phyloP scores from a whole-genome alignment of 1,140 invertebrate species.

The Probaryconus sp. region DNA sequence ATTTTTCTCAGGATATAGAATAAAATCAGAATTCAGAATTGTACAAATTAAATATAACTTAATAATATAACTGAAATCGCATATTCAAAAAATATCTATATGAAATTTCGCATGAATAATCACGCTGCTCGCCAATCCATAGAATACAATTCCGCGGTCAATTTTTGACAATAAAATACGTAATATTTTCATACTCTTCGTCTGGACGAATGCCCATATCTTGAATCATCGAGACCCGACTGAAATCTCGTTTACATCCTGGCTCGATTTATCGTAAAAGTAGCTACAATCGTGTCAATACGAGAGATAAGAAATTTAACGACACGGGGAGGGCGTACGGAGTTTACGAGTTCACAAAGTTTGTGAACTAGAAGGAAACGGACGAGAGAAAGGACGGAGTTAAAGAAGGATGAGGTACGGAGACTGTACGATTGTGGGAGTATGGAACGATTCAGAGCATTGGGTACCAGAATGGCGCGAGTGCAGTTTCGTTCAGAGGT shows the following conservation, averaged over 20 bases:
- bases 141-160: too few relatives aligned
- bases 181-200: too few relatives aligned
- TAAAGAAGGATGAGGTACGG: slow-evolving; percentile 6
- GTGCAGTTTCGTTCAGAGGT: slow-evolving; percentile 37
- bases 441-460: not conserved
- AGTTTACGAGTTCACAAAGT: slow-evolving; percentile 57
- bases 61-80: too few relatives aligned
- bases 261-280: slow-evolving; percentile 56
- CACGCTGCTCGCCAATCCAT: too few relatives aligned
- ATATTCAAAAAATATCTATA: too few relatives aligned
- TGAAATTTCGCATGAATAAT: too few relatives aligned
- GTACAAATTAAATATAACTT: too few relatives aligned
- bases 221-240: slow-evolving; percentile 25
- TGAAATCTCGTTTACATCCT: slow-evolving; percentile 45
- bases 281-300: slow-evolving; percentile 59
- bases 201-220: too few relatives aligned
- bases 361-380: slow-evolving; percentile 36
- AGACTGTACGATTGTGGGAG: slow-evolving; percentile 3
- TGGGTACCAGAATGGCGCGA: slow-evolving; percentile 21
- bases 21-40: too few relatives aligned
- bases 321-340: slow-evolving; percentile 39
- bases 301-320: slow-evolving; percentile 57
- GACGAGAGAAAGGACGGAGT: slow-evolving; percentile 1
- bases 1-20: too few relatives aligned
- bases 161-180: too few relatives aligned